phyloP scores from a whole-genome alignment of 2,113 vertebrate species.

The Lycaon pictus region DNA sequence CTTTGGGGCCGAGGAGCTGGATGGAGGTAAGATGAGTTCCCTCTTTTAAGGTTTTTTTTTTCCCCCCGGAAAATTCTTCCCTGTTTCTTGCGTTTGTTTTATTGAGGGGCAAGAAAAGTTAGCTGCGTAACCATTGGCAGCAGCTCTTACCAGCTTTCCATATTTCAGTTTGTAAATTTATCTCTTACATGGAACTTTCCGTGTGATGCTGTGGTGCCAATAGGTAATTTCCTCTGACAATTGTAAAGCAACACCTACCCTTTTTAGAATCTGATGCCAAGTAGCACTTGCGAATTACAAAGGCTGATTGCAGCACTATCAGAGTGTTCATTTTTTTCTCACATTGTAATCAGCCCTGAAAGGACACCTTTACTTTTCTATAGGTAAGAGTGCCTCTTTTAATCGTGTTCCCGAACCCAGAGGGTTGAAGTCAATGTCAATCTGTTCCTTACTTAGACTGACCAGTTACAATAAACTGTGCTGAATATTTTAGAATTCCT shows the following conservation, averaged over 20 bases:
- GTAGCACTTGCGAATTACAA: slow-evolving; percentile 63
- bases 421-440: slow-evolving; percentile 88
- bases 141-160: slow-evolving; percentile 14
- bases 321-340: slow-evolving; percentile 63
- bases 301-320: slow-evolving; percentile 13
- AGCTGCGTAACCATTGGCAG: neutral
- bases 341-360: slow-evolving; percentile 69
- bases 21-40: slow-evolving; percentile 93
- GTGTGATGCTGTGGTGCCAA: slow-evolving; percentile 56
- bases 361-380: slow-evolving; percentile 68
- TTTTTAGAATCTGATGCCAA: slow-evolving; percentile 58
- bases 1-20: slow-evolving; percentile 97
- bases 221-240: slow-evolving; percentile 57
- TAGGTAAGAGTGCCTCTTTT: slow-evolving; percentile 86
- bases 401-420: slow-evolving; percentile 84
- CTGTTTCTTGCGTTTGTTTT: slow-evolving; percentile 67
- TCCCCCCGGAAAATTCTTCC: neutral
- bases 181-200: slow-evolving; percentile 8
- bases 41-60: slow-evolving; percentile 19
- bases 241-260: slow-evolving; percentile 41
- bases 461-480: slow-evolving; percentile 87
- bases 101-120: slow-evolving; percentile 49
- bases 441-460: slow-evolving; percentile 88
- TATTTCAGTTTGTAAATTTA: neutral
- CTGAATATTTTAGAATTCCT: slow-evolving; percentile 80